phyloP scores from a whole-genome alignment of 64 coral and sea anemone genomes.

The Stichodactyla helianthus region DNA sequence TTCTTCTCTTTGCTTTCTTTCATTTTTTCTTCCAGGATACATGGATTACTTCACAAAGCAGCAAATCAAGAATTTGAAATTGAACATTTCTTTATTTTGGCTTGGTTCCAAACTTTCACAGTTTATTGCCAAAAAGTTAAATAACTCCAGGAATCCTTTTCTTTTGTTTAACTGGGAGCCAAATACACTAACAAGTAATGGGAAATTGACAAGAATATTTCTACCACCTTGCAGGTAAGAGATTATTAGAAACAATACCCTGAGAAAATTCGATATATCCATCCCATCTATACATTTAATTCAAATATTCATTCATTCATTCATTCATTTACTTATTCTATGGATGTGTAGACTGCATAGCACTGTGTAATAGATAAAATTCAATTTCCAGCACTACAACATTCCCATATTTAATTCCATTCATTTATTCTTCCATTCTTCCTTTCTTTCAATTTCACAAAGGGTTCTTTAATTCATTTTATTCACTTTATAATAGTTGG shows the following conservation, averaged over 20 bases:
- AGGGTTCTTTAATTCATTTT: too few relatives aligned
- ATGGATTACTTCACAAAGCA: constrained; percentile 31
- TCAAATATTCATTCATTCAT: background rate
- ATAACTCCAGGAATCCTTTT: constrained; percentile 35
- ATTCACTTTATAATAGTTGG: too few relatives aligned
- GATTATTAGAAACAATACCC: background rate
- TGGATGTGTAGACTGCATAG: too few relatives aligned
- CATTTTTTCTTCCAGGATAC: constrained; percentile 33
- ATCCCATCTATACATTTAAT: background rate
- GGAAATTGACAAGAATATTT: constrained; percentile 44
- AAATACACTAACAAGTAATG: constrained; percentile 39
- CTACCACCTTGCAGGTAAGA: constrained; percentile 70
- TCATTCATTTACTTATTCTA: background rate
- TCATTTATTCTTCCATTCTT: too few relatives aligned
- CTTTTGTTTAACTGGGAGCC: constrained; percentile 76
- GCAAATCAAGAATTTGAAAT: constrained; percentile 47
- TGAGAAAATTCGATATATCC: background rate
- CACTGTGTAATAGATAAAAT: too few relatives aligned
- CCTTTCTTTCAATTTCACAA: too few relatives aligned
- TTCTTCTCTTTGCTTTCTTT: background rate
- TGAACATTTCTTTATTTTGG: constrained; percentile 71
- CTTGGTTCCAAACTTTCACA: constrained; percentile 49
- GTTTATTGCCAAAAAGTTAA: constrained; percentile 13
- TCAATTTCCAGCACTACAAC: too few relatives aligned
- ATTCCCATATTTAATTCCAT: too few relatives aligned